Evolutionary conservation across 2,797 vertebrate genomes (phyloP).

Genomic region (Coilia nasus): DNA sequence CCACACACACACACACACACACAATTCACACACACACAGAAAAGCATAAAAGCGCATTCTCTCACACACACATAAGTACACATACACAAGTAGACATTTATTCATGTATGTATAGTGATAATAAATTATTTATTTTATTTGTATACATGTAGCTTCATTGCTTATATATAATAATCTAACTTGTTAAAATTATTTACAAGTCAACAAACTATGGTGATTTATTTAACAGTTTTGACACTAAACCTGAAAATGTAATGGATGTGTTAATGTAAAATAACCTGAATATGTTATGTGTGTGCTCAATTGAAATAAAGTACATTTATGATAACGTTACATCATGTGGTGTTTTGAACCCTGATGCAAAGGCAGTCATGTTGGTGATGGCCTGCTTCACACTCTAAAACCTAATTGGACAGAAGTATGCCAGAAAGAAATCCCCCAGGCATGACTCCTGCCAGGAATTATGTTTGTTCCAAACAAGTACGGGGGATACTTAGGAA

Average conservation of each 20-base stretch:
- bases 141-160: background rate
- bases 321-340: too few relatives aligned
- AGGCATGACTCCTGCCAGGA: background rate
- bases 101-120: background rate
- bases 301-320: background rate
- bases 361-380: too few relatives aligned
- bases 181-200: background rate
- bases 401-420: background rate
- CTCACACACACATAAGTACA: background rate
- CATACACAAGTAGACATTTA: background rate
- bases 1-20: background rate
- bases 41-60: too few relatives aligned
- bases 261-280: background rate
- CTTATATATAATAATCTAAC: background rate
- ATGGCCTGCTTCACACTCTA: too few relatives aligned
- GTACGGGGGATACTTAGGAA: background rate
- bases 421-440: background rate
- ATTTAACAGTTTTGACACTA: background rate
- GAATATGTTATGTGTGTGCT: background rate
- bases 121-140: background rate
- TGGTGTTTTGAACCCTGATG: background rate
- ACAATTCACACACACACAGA: background rate
- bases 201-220: background rate
- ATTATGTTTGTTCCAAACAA: background rate
- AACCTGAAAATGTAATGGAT: background rate